Base-by-base conservation (phyloP, 2,888 invertebrate species). In the Coenonympha arcania region DNA sequence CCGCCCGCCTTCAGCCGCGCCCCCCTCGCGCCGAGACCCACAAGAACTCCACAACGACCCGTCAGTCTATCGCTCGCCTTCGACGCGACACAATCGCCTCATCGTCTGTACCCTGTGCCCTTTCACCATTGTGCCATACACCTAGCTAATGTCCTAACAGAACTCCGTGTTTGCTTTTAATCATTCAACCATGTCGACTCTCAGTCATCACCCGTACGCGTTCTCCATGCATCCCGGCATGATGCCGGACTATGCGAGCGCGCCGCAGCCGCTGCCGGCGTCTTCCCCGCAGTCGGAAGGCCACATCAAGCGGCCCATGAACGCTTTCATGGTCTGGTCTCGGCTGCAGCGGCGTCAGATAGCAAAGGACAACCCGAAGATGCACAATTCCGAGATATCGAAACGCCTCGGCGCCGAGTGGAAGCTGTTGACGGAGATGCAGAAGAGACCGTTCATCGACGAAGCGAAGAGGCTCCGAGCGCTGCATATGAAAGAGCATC, bases 281-380 rank as follows among this genome's bases (percentile, higher is more conserved):
- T 76, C 79, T 4, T 87, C 87, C 3, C 86, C 87, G 42, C 81
- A 81, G 55, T 79, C 82, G 30, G 93, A 93, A 64, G 91, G 90
- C 6, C 95, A 96, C 79, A 96, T 98, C 69, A 98, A 98, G 79
- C 88, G 98, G 15, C 98, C 98, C 2, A 98, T 98, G 98, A 98
- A 98, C 84, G 97, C 98, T 0, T 98, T 98, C 83, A 98, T 98
- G 96, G 97, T 95, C 22, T 97, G 97, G 97, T 96, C 96, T 4
- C 87, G 96, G 33, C 92, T 95, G 31, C 96, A 97, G 76, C 87
- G 97, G 11, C 89, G 95, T 47, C 95, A 96, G 79, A 97, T 98
- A 68, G 95, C 97, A 1, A 90, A 94, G 79, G 96, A 97, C 64
- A 96, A 97, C 73, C 97, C 97, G 63, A 97, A 93, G 77, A 94